Conservation (phyloP, 2,113 vertebrate species). For the Sula dactylatra region DNA sequence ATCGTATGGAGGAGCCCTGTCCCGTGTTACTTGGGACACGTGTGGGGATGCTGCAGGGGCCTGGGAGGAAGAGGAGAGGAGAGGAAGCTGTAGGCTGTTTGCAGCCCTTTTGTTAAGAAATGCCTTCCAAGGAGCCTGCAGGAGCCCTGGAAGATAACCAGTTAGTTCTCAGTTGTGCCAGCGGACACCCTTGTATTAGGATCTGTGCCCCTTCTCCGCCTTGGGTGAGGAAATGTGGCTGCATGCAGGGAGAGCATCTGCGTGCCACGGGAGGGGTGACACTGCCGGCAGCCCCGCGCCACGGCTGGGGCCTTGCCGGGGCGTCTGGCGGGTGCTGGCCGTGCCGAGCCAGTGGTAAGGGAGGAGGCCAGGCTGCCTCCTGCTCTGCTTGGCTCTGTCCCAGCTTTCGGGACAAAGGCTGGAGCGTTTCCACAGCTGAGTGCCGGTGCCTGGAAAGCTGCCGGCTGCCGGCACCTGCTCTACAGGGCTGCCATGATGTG, state of each 20-base stretch:
- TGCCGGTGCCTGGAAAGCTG: not conserved
- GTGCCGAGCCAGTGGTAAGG: not conserved
- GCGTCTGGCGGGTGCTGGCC: not conserved
- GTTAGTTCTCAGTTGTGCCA: not conserved
- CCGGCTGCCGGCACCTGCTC: slow-evolving; percentile 1
- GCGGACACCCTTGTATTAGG: not conserved
- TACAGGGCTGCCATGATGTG: not conserved
- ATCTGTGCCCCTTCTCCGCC: not conserved
- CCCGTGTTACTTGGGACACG: not conserved
- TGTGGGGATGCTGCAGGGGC: not conserved
- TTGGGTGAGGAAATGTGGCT: not conserved
- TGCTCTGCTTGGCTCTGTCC: slow-evolving; percentile 32
- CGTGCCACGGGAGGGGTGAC: rapidly evolving
- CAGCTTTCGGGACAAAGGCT: slow-evolving; percentile 39
- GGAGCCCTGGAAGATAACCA: not conserved
- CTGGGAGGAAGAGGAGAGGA: not conserved
- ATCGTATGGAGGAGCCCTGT: not conserved
- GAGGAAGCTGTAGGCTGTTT: not conserved
- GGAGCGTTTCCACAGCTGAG: not conserved
- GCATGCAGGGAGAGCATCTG: not conserved
- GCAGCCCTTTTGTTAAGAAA: not conserved
- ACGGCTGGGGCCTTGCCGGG: rapidly evolving
- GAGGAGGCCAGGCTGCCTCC: not conserved
- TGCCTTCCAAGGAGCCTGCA: not conserved
- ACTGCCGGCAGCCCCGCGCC: rapidly evolving